Percentiles rank a stretch among this genome's conserved stretches.
phyloP scores from a whole-genome alignment of 2,797 vertebrate genomes.

The Rachycentron canadum region DNA sequence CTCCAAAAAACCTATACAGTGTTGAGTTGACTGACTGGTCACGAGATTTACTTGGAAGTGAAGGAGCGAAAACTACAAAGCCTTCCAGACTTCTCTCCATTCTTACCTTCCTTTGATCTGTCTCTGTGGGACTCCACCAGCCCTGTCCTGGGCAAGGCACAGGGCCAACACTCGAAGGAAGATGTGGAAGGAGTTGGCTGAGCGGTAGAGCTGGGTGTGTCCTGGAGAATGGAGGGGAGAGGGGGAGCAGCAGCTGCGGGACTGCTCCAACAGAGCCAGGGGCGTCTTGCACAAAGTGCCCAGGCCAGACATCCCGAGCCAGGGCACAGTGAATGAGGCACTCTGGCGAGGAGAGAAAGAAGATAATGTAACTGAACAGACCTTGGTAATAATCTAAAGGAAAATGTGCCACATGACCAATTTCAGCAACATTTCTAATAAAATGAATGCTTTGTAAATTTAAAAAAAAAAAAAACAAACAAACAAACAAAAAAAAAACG shows the following conservation, averaged over 20 bases:
- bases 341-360: constrained; percentile 82
- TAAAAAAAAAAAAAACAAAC: too few relatives aligned
- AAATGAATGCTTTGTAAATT: too few relatives aligned
- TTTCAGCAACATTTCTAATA: background rate
- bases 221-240: constrained; percentile 71
- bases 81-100: constrained; percentile 27
- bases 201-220: constrained; percentile 88
- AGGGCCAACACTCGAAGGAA: constrained; percentile 93
- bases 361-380: background rate
- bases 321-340: constrained; percentile 90
- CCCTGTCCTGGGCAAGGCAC: constrained; percentile 88
- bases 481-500: background rate
- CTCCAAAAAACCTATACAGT: constrained; percentile 7
- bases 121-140: constrained; percentile 91
- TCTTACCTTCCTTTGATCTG: constrained; percentile 98
- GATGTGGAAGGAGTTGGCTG: constrained; percentile 94
- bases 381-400: background rate
- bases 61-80: constrained; percentile 44
- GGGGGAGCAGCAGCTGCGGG: constrained; percentile 88
- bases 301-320: constrained; percentile 92
- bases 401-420: background rate
- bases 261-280: constrained; percentile 89
- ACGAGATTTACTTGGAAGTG: constrained; percentile 26
- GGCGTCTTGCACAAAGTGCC: constrained; percentile 89
- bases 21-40: constrained; percentile 15